These are phyloP conservation scores for Pheosia gnoma DNA, from an alignment of 2,888 invertebrate species.

Conservation along the genomic window DNA sequence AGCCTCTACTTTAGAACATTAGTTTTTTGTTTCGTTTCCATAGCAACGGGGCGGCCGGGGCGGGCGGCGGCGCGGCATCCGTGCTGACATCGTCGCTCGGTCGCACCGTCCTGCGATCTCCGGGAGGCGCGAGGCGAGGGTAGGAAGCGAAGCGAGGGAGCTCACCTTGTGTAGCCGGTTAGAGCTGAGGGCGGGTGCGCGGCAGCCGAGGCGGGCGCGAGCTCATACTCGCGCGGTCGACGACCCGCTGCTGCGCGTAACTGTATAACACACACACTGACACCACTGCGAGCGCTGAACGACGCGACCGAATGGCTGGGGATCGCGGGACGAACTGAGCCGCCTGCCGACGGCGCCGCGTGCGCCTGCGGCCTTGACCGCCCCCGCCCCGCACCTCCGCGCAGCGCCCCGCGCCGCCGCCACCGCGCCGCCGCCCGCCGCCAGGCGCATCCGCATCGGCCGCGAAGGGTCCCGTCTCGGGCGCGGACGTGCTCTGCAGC, in stretches of 20 bases:
- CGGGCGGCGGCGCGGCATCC: background rate
- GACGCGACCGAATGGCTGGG: slow-evolving; percentile 39
- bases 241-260: slow-evolving; percentile 63
- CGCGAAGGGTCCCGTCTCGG: slow-evolving; percentile 9
- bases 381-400: slow-evolving; percentile 41
- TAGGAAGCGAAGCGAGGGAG: slow-evolving; percentile 27
- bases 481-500: background rate
- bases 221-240: slow-evolving; percentile 77
- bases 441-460: slow-evolving; percentile 26
- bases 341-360: slow-evolving; percentile 48
- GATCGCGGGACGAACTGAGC: slow-evolving; percentile 40
- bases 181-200: slow-evolving; percentile 47
- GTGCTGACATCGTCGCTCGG: background rate
- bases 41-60: background rate
- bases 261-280: slow-evolving; percentile 60
- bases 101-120: background rate
- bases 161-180: slow-evolving; percentile 60
- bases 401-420: slow-evolving; percentile 15
- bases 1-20: too few relatives aligned
- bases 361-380: slow-evolving; percentile 74
- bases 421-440: slow-evolving; percentile 12
- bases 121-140: slow-evolving; percentile 6
- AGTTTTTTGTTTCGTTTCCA: background rate
- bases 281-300: slow-evolving; percentile 38
- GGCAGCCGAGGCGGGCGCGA: slow-evolving; percentile 56